Conservation (phyloP, 2,113 vertebrate genomes). For the Beaufortia kweichowensis region DNA sequence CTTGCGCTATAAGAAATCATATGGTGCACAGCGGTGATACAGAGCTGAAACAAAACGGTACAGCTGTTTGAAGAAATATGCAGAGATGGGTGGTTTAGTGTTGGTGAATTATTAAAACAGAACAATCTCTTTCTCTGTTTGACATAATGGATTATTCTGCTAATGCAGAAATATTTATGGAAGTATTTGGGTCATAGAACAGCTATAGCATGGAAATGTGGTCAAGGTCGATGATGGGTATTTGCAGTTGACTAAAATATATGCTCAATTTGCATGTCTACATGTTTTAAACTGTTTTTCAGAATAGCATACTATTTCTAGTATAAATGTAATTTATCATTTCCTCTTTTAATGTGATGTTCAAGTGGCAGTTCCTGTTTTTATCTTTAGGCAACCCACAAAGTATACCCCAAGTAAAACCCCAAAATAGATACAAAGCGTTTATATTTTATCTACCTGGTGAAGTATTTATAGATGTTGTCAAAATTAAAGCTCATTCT, state of each 20-base stretch:
- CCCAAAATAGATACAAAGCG: conserved; percentile 6
- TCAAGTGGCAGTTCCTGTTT: conserved; percentile 3
- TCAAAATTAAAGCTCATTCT: conserved; percentile 14
- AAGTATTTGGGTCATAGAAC: conserved; percentile 22
- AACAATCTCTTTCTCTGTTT: conserved; percentile 34
- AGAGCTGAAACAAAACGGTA: background rate
- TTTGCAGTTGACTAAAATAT: background rate
- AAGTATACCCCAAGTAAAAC: background rate
- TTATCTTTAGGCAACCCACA: background rate
- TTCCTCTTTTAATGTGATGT: background rate
- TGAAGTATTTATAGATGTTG: conserved; percentile 21
- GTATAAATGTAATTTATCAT: too few species aligned
- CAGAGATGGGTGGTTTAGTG: conserved; percentile 28
- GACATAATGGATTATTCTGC: background rate
- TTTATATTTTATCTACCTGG: conserved; percentile 30
- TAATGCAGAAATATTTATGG: conserved; percentile 39
- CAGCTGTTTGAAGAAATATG: conserved; percentile 24
- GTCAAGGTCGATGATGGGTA: too few species aligned
- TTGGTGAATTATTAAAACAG: conserved; percentile 15
- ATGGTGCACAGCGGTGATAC: background rate
- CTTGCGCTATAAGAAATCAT: background rate
- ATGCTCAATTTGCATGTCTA: background rate
- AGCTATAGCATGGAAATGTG: conserved; percentile 19
- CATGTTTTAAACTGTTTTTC: background rate
- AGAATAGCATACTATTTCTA: too few species aligned